phyloP scores from a whole-genome alignment of 2,888 invertebrate genomes.

The Druceiella hillmani region DNA sequence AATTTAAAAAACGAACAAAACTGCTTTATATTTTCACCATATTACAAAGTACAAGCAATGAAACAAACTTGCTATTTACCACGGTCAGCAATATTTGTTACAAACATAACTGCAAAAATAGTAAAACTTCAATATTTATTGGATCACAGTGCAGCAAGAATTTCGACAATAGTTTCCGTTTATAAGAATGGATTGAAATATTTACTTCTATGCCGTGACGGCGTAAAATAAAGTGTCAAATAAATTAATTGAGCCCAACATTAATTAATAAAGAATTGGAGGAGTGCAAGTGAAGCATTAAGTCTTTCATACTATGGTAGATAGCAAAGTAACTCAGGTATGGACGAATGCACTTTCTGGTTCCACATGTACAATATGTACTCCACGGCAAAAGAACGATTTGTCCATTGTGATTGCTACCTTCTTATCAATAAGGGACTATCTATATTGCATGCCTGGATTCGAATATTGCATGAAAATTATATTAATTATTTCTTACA shows the following conservation, averaged over 20 bases:
- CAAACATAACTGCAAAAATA: not conserved
- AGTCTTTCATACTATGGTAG: not conserved
- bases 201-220: not conserved
- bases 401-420: not conserved
- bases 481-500: too few relatives aligned
- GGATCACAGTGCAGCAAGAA: not conserved
- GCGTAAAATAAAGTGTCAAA: not conserved
- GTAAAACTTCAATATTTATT: not conserved
- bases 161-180: not conserved
- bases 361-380: too few relatives aligned
- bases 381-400: not conserved
- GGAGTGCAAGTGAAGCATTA: not conserved
- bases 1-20: not conserved
- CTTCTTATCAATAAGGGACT: too few relatives aligned
- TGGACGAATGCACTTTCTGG: not conserved
- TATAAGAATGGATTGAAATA: not conserved
- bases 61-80: conserved; percentile 1
- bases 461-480: too few relatives aligned
- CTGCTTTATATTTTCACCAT: not conserved
- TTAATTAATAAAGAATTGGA: too few relatives aligned
- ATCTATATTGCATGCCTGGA: too few relatives aligned
- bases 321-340: not conserved
- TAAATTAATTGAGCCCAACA: too few relatives aligned
- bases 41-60: not conserved
- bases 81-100: not conserved